Evolutionary conservation across 1,140 invertebrate species (phyloP).

Genomic region (Drosophila melanogaster): Release_6_plus_ISO1_MT NT_037436.4:11884501-11885000

Average conservation of each 20-base stretch:
- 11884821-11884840: conserved; percentile 72
- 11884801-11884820: not conserved
- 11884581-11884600: conserved; percentile 20
- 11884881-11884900: conserved; percentile 27
- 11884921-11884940: too few species aligned
- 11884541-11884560: not conserved
- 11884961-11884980: conserved; percentile 41
- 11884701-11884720: conserved; percentile 78
- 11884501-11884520: too few species aligned
- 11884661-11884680: conserved; percentile 18
- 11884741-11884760: conserved; percentile 46
- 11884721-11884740: conserved; percentile 62
- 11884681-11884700: conserved; percentile 56
- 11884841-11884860: conserved; percentile 73
- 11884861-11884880: conserved; percentile 52
- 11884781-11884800: not conserved
- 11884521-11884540: too few species aligned
- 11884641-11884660: conserved; percentile 60
- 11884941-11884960: conserved; percentile 9
- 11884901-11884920: conserved; percentile 15
- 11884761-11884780: not conserved
- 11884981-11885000: conserved; percentile 48
- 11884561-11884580: conserved; percentile 3
- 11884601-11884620: conserved; percentile 57
- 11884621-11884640: conserved; percentile 70